Evolutionary conservation across 2,113 vertebrate genomes (phyloP).

Genomic region (Spermophilus dauricus): DNA sequence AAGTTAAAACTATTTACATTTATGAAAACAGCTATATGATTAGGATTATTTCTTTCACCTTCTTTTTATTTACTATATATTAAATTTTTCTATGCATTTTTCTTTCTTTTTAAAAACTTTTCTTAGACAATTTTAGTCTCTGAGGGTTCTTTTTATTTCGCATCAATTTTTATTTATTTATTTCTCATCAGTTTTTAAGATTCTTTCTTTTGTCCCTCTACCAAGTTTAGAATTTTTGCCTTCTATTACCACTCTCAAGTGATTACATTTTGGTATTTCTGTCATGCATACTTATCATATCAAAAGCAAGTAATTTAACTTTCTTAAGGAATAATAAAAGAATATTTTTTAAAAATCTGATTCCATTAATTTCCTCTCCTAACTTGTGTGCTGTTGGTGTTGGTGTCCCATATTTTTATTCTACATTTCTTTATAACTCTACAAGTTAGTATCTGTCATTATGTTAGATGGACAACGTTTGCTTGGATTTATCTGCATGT

Average conservation of each 20-base stretch:
- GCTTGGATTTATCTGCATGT: neutral
- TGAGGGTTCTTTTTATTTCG: neutral
- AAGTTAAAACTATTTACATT: neutral
- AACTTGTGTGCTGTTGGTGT: neutral
- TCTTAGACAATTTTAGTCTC: neutral
- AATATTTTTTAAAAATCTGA: neutral
- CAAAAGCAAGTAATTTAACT: neutral
- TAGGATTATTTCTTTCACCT: neutral
- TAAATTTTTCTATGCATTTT: neutral
- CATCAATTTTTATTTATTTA: neutral
- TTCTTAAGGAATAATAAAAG: neutral
- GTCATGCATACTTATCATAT: neutral
- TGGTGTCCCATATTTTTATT: neutral
- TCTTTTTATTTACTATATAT: neutral
- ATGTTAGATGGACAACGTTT: neutral
- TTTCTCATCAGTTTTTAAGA: neutral
- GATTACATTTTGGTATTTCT: neutral
- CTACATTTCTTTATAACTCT: neutral
- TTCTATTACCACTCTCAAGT: neutral
- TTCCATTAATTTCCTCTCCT: neutral
- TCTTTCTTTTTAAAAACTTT: neutral
- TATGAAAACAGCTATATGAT: neutral
- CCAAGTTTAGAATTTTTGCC: neutral
- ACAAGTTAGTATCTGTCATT: neutral
- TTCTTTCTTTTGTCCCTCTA: neutral